Evolutionary conservation across 2,113 vertebrate species (phyloP).

Genomic region (Motacilla alba): DNA sequence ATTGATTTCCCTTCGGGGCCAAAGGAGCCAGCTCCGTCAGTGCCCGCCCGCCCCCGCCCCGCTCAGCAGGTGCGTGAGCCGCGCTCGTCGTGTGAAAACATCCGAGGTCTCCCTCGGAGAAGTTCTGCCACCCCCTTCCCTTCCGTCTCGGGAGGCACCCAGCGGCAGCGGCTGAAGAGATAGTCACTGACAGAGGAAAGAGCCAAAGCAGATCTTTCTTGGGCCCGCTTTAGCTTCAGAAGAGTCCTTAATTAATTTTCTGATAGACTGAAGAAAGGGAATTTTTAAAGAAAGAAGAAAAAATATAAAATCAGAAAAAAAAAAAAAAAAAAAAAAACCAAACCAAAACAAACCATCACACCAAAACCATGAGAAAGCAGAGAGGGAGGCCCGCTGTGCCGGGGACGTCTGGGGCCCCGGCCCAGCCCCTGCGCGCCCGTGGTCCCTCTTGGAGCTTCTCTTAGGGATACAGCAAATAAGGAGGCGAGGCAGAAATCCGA

Average conservation of each 20-base stretch:
- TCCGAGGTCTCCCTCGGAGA: neutral
- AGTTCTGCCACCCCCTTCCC: neutral
- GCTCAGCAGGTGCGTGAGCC: slow-evolving; percentile 6
- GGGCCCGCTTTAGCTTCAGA: neutral
- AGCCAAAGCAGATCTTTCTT: fast-evolving
- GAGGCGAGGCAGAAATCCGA: neutral
- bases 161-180: neutral
- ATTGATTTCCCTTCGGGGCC: neutral
- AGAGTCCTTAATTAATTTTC: neutral
- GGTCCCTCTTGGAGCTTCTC: neutral
- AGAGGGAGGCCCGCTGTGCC: neutral
- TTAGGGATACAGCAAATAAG: neutral
- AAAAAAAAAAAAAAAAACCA: no score
- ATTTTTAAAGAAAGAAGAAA: neutral
- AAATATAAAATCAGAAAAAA: neutral
- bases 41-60: neutral
- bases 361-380: neutral
- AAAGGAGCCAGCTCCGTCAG: neutral
- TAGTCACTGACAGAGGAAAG: neutral
- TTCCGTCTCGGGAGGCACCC: neutral
- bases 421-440: fast-evolving
- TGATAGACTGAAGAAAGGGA: neutral
- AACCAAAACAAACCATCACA: neutral
- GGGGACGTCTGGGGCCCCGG: neutral
- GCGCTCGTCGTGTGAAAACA: neutral